Percentiles rank a stretch among this genome's conserved stretches.
phyloP scores from a whole-genome alignment of 2,888 invertebrate genomes.

The Zhuqinia jingwanae region DNA sequence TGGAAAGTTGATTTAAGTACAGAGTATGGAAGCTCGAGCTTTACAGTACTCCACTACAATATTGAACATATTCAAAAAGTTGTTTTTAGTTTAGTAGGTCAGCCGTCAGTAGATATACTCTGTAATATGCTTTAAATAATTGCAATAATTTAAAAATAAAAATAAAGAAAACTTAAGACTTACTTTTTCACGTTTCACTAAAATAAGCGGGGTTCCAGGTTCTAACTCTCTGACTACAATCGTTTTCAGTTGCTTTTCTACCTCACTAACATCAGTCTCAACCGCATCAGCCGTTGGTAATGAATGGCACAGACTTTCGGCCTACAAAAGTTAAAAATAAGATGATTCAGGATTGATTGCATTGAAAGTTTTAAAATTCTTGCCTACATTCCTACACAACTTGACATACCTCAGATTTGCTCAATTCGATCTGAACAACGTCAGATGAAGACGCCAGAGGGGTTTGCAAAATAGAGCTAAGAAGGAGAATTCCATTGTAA shows the following conservation, averaged over 20 bases:
- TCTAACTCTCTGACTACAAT: constrained; percentile 73
- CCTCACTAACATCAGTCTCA: constrained; percentile 73
- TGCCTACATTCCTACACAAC: neutral
- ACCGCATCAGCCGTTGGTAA: constrained; percentile 74
- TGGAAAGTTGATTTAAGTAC: constrained; percentile 90
- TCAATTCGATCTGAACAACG: constrained; percentile 90
- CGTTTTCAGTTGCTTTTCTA: constrained; percentile 76
- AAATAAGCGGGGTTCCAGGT: constrained; percentile 59
- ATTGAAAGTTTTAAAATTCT: too few relatives aligned
- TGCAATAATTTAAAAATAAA: too few relatives aligned
- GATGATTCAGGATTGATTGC: constrained; percentile 1
- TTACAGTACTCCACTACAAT: constrained; percentile 94
- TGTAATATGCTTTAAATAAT: too few relatives aligned
- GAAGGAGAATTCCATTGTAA: constrained; percentile 93
- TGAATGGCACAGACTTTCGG: constrained; percentile 78
- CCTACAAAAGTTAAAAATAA: constrained; percentile 66
- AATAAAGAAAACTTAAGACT: too few relatives aligned
- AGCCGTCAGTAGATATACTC: too few relatives aligned
- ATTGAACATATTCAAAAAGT: constrained; percentile 10
- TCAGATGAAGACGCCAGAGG: constrained; percentile 87
- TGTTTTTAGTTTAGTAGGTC: too few relatives aligned
- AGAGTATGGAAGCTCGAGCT: constrained; percentile 89
- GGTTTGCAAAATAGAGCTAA: constrained; percentile 94
- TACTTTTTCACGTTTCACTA: constrained; percentile 78
- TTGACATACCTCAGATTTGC: constrained; percentile 89